phyloP scores from a whole-genome alignment of 2,113 vertebrate genomes.

The Sinocyclocheilus rhinocerous region DNA sequence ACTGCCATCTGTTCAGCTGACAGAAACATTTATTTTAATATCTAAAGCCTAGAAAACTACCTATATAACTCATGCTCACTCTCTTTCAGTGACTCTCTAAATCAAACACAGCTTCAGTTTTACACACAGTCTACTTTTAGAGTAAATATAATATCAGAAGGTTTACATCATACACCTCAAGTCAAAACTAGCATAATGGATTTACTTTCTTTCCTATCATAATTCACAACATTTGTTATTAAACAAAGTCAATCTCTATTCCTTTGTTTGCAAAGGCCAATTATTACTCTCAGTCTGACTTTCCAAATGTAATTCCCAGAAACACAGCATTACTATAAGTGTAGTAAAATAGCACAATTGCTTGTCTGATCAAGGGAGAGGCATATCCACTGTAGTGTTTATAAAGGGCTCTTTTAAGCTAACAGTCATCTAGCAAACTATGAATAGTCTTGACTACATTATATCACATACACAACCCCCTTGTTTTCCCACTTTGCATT shows the following conservation, averaged over 20 bases:
- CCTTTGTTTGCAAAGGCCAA: neutral
- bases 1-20: neutral
- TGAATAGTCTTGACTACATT: neutral
- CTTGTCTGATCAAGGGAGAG: neutral
- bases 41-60: neutral
- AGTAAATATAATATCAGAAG: neutral
- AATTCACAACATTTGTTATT: constrained; percentile 13
- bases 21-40: neutral
- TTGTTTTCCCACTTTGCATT: neutral
- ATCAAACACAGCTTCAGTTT: neutral
- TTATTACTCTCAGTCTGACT: neutral
- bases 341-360: neutral
- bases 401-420: constrained; percentile 20
- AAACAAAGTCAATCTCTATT: constrained; percentile 25
- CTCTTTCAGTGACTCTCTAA: neutral
- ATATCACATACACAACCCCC: neutral
- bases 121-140: neutral
- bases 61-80: neutral
- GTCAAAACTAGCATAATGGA: constrained; percentile 16
- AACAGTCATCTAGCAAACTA: neutral
- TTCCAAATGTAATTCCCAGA: neutral
- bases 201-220: constrained; percentile 14
- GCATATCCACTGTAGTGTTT: neutral
- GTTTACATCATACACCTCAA: neutral
- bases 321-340: constrained; percentile 5